Evolutionary conservation across 2,888 invertebrate genomes (phyloP).

Genomic region (Tyria jacobaeae): DNA sequence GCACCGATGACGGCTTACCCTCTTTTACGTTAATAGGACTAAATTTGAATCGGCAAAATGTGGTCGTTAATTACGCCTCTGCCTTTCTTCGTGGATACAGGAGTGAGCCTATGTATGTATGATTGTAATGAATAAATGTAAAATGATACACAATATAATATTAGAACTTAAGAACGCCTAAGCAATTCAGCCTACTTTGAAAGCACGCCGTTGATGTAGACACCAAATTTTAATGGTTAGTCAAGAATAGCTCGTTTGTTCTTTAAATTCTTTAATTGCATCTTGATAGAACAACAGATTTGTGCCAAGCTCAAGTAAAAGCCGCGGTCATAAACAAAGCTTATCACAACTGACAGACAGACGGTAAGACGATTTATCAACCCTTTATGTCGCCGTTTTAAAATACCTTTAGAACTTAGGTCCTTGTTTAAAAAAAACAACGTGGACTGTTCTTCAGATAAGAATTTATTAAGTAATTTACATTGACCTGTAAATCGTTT

Average conservation of each 20-base stretch:
- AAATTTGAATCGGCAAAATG: no score
- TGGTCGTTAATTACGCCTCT: no score
- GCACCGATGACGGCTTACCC: no score
- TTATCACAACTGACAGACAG: slow-evolving; percentile 71
- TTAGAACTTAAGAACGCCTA: background rate
- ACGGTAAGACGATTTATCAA: slow-evolving; percentile 68
- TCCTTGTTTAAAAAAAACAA: slow-evolving; percentile 28
- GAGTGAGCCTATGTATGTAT: no score
- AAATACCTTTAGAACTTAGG: slow-evolving; percentile 38
- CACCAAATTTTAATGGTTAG: slow-evolving; percentile 10
- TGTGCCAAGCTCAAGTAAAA: slow-evolving; percentile 80
- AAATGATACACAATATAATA: no score
- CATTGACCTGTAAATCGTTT: no score
- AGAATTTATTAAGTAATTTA: background rate
- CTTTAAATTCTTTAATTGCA: slow-evolving; percentile 61
- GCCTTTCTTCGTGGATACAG: no score
- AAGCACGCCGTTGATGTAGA: background rate
- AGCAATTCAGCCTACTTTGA: background rate
- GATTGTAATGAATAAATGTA: no score
- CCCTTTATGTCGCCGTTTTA: slow-evolving; percentile 58
- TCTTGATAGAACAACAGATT: slow-evolving; percentile 66
- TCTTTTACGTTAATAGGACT: no score
- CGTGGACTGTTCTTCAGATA: slow-evolving; percentile 9
- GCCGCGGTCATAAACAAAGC: slow-evolving; percentile 65
- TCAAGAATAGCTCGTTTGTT: slow-evolving; percentile 36